Evolutionary conservation across 2,113 vertebrate genomes (phyloP), one percentile per base, ranked within the genome.

Genomic region (Isichthys henryi): DNA sequence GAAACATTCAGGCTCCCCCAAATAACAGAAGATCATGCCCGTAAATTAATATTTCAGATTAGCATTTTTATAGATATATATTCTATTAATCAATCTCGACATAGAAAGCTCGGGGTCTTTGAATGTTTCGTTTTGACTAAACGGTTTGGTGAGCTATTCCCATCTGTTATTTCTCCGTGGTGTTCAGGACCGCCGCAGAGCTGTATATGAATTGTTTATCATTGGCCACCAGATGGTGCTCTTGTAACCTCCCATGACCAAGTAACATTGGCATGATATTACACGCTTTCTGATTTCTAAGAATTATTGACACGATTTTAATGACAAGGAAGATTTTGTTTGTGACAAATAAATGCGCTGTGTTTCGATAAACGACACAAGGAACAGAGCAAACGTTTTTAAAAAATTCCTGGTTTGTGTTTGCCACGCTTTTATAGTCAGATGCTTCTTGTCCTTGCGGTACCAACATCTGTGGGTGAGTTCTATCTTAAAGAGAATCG

Each of bases 161-260:
- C n/a, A 31, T 10, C 48, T 62, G 35, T 31, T 88, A 50, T 19
- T n/a, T 89, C 21, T 19, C 56, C 5, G 35, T 43, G 43, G 43
- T 35, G 62, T 35, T 49, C 49, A 56, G 19, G 2, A 17, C 21
- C n/a, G 35, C 50, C 49, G 77, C 74, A 43, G 66, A 52, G 9
- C 48, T 80, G 70, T 6, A 21, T 53, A 27, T 21, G 27, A 52
- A 89, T 50, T 89, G 50, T 82, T 82, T 53, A 83, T 82, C 31
- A 17, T 31, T 89, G 19, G 52, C 88, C 88, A 84, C 88, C 52
- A 89, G 88, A 62, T 85, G 88, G 88, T 48, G 88, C 88, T 89
- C 23, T 85, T 82, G 48, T 21, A 50, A 21, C 10, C 35, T 56
- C 35, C 66, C 66, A 35, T 74, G 35, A 83, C 74, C 49, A 89